Conservation (phyloP, 2,797 vertebrate genomes). For the Falco rusticolus region DNA sequence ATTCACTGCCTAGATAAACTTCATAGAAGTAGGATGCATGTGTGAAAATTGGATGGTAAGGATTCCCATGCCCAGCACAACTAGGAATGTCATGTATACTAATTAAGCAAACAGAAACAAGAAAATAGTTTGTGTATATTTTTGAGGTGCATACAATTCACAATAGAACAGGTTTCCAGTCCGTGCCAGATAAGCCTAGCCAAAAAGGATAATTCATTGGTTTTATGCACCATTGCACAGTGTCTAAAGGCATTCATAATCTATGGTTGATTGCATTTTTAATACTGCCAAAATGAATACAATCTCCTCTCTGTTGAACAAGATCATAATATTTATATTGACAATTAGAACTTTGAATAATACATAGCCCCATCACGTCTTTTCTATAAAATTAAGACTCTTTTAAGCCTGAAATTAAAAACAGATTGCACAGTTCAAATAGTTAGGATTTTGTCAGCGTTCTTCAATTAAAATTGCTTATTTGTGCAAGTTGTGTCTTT, state of each 20-base stretch:
- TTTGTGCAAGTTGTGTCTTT: slow-evolving; percentile 21
- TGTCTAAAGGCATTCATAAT: slow-evolving; percentile 63
- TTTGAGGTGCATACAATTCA: slow-evolving; percentile 67
- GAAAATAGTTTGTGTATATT: slow-evolving; percentile 60
- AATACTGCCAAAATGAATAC: slow-evolving; percentile 62
- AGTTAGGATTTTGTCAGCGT: slow-evolving; percentile 22
- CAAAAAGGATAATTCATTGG: slow-evolving; percentile 68
- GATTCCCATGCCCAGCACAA: slow-evolving; percentile 56
- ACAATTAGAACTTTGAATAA: slow-evolving; percentile 38
- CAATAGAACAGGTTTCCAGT: slow-evolving; percentile 69
- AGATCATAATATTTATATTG: slow-evolving; percentile 61
- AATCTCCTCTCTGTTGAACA: slow-evolving; percentile 49
- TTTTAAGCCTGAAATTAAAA: slow-evolving; percentile 47
- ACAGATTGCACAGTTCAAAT: not conserved
- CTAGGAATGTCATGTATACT: slow-evolving; percentile 63
- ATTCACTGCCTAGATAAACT: slow-evolving; percentile 18
- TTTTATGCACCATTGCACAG: slow-evolving; percentile 49
- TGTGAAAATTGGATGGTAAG: slow-evolving; percentile 52
- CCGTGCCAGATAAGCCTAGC: slow-evolving; percentile 52
- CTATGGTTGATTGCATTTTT: slow-evolving; percentile 48
- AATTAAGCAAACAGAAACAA: slow-evolving; percentile 75
- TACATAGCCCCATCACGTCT: not conserved
- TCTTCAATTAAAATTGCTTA: slow-evolving; percentile 53
- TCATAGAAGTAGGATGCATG: slow-evolving; percentile 45
- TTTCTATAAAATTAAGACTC: slow-evolving; percentile 31